Conservation (phyloP, 2,888 invertebrate genomes). For the Acanthacorydalis orientalis region DNA sequence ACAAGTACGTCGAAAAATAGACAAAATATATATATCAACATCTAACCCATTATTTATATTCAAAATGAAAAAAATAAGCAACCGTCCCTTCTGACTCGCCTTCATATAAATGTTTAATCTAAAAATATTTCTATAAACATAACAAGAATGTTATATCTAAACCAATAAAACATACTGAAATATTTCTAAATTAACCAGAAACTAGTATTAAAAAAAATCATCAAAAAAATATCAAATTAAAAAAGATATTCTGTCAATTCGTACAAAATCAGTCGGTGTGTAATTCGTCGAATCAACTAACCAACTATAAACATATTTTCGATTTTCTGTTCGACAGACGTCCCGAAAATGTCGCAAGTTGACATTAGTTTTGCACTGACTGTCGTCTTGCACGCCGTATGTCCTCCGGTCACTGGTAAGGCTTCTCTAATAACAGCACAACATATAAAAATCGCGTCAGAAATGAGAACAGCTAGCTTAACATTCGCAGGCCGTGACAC, state of each 20-base stretch:
- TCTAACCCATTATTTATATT: no score
- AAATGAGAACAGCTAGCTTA: constrained; percentile 62
- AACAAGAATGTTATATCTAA: no score
- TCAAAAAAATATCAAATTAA: background rate
- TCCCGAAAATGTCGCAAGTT: constrained; percentile 71
- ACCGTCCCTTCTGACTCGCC: no score
- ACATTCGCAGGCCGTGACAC: constrained; percentile 65
- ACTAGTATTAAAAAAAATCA: no score
- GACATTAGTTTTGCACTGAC: constrained; percentile 86
- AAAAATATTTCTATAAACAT: no score
- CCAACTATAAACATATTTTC: background rate
- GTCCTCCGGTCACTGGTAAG: constrained; percentile 51
- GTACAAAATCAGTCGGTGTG: no score
- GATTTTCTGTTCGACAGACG: constrained; percentile 39
- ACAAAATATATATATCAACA: no score
- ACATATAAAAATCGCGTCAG: constrained; percentile 49
- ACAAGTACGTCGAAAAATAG: no score
- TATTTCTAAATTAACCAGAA: no score
- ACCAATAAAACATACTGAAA: no score
- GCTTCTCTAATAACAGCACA: constrained; percentile 46
- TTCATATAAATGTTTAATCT: no score
- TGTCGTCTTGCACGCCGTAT: constrained; percentile 75
- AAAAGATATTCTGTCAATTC: background rate
- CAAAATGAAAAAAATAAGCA: no score
- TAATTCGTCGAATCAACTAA: background rate